Percentiles rank a stretch among this genome's conserved stretches.
Evolutionary conservation across 2,888 invertebrate genomes (phyloP).

Genomic region (Rhagophthalmus giganteus): DNA sequence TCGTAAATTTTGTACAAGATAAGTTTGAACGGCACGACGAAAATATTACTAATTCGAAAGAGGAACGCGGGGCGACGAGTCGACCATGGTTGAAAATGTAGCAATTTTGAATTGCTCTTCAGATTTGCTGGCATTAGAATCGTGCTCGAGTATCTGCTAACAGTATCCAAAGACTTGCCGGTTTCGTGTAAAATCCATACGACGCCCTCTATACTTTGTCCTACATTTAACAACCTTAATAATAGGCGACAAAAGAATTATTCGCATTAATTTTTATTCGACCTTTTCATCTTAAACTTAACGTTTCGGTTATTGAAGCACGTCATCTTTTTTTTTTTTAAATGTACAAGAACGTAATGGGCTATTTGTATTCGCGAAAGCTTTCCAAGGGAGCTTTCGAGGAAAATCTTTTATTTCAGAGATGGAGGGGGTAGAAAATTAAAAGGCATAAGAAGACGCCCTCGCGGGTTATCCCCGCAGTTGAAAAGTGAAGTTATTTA

Average conservation of each 20-base stretch:
- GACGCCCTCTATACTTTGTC: no score
- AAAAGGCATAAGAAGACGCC: conserved; percentile 17
- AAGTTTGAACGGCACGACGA: no score
- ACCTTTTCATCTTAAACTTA: no score
- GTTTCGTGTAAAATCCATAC: conserved; percentile 5
- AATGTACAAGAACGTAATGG: neutral
- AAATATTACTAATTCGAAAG: conserved; percentile 3
- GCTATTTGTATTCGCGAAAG: neutral
- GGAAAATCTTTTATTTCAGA: no score
- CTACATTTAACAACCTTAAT: no score
- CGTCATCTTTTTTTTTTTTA: neutral
- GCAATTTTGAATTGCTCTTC: conserved; percentile 40
- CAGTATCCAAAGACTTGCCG: conserved; percentile 40
- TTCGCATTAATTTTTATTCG: no score
- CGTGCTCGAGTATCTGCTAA: conserved; percentile 50
- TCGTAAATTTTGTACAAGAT: no score
- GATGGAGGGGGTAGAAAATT: conserved; percentile 1
- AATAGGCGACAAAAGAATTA: no score
- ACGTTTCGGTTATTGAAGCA: neutral
- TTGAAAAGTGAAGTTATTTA: neutral
- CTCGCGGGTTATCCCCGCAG: conserved; percentile 2
- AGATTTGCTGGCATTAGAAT: conserved; percentile 49
- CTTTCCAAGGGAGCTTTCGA: neutral
- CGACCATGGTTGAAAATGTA: conserved; percentile 18
- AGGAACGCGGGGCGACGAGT: conserved; percentile 19